Percentiles rank a stretch among this genome's conserved stretches.
Conservation (phyloP, 1,140 invertebrate genomes). For the Aleiodes sp. region DNA sequence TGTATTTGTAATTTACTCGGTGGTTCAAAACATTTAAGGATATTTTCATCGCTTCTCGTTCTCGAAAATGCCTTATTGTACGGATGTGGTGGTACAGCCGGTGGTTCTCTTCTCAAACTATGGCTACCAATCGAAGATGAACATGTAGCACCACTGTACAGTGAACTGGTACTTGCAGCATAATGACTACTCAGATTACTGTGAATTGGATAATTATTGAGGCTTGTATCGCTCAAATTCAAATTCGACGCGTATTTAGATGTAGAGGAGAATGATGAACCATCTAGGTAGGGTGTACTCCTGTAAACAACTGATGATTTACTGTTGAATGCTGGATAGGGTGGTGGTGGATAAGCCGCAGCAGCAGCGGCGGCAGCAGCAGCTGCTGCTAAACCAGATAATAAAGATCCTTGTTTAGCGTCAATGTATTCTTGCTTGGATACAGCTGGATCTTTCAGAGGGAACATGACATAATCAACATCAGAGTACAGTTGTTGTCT, state of each 20-base stretch:
- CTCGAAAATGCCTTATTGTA: slow-evolving; percentile 68
- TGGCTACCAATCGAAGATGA: slow-evolving; percentile 62
- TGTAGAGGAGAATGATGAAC: slow-evolving; percentile 70
- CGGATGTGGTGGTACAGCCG: slow-evolving; percentile 64
- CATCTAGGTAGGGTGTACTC: slow-evolving; percentile 79
- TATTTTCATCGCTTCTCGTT: slow-evolving; percentile 81
- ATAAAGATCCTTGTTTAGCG: slow-evolving; percentile 78
- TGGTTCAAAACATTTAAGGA: slow-evolving; percentile 73
- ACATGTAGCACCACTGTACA: slow-evolving; percentile 65
- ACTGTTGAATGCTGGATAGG: slow-evolving; percentile 67
- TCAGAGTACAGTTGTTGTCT: slow-evolving; percentile 88
- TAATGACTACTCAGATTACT: slow-evolving; percentile 59
- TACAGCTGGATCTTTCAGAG: slow-evolving; percentile 85
- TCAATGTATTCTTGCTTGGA: slow-evolving; percentile 91
- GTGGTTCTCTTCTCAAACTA: slow-evolving; percentile 65
- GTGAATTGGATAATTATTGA: slow-evolving; percentile 46
- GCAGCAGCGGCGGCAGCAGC: not conserved
- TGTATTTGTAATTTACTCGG: slow-evolving; percentile 59
- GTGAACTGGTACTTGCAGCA: slow-evolving; percentile 61
- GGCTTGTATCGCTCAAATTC: slow-evolving; percentile 70
- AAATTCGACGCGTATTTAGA: slow-evolving; percentile 79
- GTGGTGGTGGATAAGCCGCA: slow-evolving; percentile 68
- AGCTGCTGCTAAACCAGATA: slow-evolving; percentile 66
- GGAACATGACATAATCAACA: slow-evolving; percentile 90
- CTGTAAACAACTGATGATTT: slow-evolving; percentile 80